These are phyloP conservation scores for Lasioglossum marginatum DNA, from an alignment of 2,888 invertebrate genomes.

Conservation along the genomic window DNA sequence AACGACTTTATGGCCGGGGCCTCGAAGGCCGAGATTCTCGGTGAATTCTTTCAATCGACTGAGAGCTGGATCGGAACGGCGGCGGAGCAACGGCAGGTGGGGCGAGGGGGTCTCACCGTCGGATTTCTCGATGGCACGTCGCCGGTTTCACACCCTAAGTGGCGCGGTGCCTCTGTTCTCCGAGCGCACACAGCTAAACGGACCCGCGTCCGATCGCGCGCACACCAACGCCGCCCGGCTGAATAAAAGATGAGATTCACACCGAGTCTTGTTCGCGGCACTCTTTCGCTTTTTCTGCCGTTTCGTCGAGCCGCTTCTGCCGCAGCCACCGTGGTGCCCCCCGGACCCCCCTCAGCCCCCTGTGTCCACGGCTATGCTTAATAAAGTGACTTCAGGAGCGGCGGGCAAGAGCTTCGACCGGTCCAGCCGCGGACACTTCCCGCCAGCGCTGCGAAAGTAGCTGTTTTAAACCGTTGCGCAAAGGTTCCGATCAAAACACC, in stretches of 20 bases:
- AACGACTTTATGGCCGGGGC: conserved; percentile 73
- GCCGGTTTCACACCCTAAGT: conserved; percentile 82
- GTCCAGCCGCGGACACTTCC: conserved; percentile 33
- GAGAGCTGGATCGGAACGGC: neutral
- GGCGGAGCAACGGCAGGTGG: neutral
- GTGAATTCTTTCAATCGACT: conserved; percentile 68
- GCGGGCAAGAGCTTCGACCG: conserved; percentile 66
- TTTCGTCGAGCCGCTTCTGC: conserved; percentile 53
- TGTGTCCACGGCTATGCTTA: conserved; percentile 62
- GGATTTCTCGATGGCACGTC: conserved; percentile 78
- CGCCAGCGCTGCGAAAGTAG: neutral
- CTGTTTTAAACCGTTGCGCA: neutral
- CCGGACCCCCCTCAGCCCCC: neutral
- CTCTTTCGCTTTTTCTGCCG: conserved; percentile 77
- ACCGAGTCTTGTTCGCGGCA: conserved; percentile 80
- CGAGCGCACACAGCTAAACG: conserved; percentile 68
- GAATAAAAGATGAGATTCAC: conserved; percentile 83
- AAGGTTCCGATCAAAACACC: neutral
- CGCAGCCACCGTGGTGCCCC: conserved; percentile 26
- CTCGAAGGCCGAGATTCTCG: conserved; percentile 57
- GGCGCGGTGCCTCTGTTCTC: conserved; percentile 77
- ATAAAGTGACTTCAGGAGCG: conserved; percentile 75
- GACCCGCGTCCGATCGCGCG: conserved; percentile 31
- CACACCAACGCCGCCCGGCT: conserved; percentile 62
- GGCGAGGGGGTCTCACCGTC: conserved; percentile 17